Base-by-base conservation (phyloP, 2,888 invertebrate genomes). In the Rhyacophila evoluta region DNA sequence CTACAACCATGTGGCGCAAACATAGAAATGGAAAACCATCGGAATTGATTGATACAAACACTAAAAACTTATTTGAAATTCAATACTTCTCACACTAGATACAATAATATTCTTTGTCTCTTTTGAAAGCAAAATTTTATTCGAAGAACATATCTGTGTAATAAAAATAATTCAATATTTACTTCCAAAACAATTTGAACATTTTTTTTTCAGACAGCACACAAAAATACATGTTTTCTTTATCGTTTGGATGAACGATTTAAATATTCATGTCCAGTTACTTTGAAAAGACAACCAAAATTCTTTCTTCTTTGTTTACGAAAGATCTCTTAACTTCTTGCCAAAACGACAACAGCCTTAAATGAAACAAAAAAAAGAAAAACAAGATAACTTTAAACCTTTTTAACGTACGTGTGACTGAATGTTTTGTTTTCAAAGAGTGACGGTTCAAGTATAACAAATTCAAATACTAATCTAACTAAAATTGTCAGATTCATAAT, bases 1-100 rank as follows among this genome's bases (percentile, higher is more conserved):
- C 55, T 25, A 19, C 55, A 25, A 19, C 10, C 25, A 55, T 55
- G 55, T 55, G 55, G 55, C 55, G 25, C 25, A 55, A 55, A 55
- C 55, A 55, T 2, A 55, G 55, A 55, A 55, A 55, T 55, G 55
- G 55, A 55, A 55, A 55, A 8, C 55, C 25, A 55, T 55, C 8
- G 55, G 25, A 55, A 25, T 25, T 55, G 25, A 55, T 55, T 55
- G 55, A 25, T 55, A 55, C 3, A 25, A 25, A 2, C 10, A 25
- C 12, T 55, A 2, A 25, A 19, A 55, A 55, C 55, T 25, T 3
- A 25, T 55, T 8, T 1, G 1, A 10, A 55, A 55, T 55, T 55
- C 55, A 55, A 55, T 25, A 19, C 25, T 8, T 55, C 15, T 19
- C 2, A 1, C 25, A 1, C 1, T 1, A 19, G 55, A 5, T 8